Conservation (phyloP, 1,140 invertebrate genomes). For the Chrysopa pallens region DNA sequence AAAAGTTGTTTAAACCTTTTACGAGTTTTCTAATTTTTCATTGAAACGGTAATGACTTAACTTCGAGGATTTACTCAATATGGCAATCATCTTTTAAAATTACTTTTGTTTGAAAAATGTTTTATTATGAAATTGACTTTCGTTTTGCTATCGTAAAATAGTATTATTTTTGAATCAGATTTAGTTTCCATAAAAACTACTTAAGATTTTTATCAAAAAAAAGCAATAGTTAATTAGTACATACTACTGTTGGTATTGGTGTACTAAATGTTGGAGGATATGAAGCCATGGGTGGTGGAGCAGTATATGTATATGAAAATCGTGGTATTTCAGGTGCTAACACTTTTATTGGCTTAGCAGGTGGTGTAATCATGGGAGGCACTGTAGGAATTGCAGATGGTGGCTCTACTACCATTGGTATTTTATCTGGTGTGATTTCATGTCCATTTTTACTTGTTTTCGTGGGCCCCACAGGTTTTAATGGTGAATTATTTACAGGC, state of each 20-base stretch:
- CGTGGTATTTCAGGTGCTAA: conserved; percentile 16
- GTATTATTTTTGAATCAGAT: too few relatives aligned
- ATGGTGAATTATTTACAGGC: conserved; percentile 4
- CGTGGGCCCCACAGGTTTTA: background rate
- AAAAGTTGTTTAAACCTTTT: too few relatives aligned
- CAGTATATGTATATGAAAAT: conserved; percentile 11
- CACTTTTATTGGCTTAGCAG: conserved; percentile 19
- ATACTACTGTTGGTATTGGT: conserved; percentile 2
- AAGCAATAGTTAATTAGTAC: too few relatives aligned
- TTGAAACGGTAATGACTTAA: too few relatives aligned
- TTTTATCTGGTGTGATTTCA: conserved; percentile 5
- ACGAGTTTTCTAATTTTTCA: too few relatives aligned
- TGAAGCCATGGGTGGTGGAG: conserved; percentile 16
- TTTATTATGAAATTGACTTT: too few relatives aligned
- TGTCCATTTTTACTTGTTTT: conserved; percentile 4
- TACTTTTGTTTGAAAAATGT: too few relatives aligned
- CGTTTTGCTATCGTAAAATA: too few relatives aligned
- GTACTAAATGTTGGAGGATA: conserved; percentile 20
- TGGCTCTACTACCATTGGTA: conserved; percentile 3
- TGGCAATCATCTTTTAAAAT: too few relatives aligned
- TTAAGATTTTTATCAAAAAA: too few relatives aligned
- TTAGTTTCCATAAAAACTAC: too few relatives aligned
- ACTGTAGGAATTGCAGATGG: conserved; percentile 4
- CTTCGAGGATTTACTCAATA: too few relatives aligned
- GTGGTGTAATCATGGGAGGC: conserved; percentile 20